Conservation (phyloP, 2,113 vertebrate genomes). For the Camelus bactrianus region DNA sequence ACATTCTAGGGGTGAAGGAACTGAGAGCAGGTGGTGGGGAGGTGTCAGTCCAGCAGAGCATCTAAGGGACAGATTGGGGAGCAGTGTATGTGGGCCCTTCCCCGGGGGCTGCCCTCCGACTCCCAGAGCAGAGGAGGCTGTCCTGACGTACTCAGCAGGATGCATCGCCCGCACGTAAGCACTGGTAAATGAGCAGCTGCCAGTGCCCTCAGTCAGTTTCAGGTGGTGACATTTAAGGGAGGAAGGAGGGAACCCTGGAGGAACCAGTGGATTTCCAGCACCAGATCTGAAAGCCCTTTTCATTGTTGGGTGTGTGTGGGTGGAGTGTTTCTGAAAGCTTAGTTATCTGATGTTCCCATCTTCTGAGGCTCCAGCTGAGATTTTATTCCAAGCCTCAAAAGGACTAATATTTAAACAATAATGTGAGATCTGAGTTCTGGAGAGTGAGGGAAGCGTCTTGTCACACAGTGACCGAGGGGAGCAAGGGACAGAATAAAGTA, state of each 20-base stretch:
- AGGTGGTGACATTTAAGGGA: neutral
- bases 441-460: neutral
- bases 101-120: neutral
- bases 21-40: rapidly evolving
- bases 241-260: neutral
- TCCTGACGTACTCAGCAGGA: neutral
- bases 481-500: neutral
- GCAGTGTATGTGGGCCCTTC: neutral
- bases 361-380: neutral
- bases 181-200: neutral
- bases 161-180: rapidly evolving
- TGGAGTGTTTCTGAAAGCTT: neutral
- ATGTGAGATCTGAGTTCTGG: neutral
- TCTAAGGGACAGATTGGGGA: rapidly evolving
- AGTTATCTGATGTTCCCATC: neutral
- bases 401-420: neutral
- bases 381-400: neutral
- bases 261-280: too few relatives aligned
- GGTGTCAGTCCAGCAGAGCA: too few relatives aligned
- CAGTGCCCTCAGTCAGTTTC: rapidly evolving
- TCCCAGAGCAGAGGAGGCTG: neutral
- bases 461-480: rapidly evolving
- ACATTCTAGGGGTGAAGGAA: neutral
- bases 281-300: neutral
- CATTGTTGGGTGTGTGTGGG: neutral